Evolutionary conservation across 1,140 invertebrate species (phyloP).

Genomic region (Tetragnatha versicolor): DNA sequence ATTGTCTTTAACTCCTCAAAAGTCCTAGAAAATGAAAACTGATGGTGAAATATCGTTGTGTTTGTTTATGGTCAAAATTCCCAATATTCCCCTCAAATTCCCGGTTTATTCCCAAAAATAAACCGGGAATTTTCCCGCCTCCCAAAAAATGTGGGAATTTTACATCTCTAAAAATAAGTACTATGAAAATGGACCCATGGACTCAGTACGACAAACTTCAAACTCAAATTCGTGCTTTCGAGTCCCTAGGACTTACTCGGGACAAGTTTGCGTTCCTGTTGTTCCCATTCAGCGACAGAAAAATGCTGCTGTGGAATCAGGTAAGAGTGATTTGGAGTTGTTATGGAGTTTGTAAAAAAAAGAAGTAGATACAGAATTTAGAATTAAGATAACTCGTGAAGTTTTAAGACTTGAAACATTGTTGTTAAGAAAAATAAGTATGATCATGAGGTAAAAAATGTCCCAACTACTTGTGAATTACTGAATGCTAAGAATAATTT

Average conservation of each 20-base stretch:
- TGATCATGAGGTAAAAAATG: not conserved
- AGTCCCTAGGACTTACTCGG: slow-evolving; percentile 4
- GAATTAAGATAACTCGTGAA: not conserved
- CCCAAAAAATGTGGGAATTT: too few species aligned
- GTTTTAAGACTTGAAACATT: not conserved
- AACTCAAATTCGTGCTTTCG: not conserved
- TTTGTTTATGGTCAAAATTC: too few species aligned
- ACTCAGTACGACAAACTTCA: slow-evolving; percentile 6
- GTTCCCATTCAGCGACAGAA: not conserved
- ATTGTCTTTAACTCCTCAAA: too few species aligned
- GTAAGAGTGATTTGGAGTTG: slow-evolving; percentile 4
- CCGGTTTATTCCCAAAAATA: too few species aligned
- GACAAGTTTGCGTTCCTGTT: not conserved
- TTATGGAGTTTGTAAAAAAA: not conserved
- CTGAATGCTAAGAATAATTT: not conserved
- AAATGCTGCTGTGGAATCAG: not conserved
- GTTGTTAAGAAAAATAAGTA: slow-evolving; percentile 27
- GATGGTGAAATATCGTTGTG: too few species aligned
- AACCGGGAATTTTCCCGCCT: too few species aligned
- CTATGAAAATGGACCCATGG: not conserved
- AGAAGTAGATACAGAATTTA: slow-evolving; percentile 1
- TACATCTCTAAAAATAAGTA: too few species aligned
- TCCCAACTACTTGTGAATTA: slow-evolving; percentile 10
- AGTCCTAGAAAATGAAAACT: too few species aligned
- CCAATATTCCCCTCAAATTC: too few species aligned